Evolutionary conservation across 2,888 invertebrate species (phyloP), one percentile per base, ranked within the genome.

Genomic region (Heliconius charithonia): DNA sequence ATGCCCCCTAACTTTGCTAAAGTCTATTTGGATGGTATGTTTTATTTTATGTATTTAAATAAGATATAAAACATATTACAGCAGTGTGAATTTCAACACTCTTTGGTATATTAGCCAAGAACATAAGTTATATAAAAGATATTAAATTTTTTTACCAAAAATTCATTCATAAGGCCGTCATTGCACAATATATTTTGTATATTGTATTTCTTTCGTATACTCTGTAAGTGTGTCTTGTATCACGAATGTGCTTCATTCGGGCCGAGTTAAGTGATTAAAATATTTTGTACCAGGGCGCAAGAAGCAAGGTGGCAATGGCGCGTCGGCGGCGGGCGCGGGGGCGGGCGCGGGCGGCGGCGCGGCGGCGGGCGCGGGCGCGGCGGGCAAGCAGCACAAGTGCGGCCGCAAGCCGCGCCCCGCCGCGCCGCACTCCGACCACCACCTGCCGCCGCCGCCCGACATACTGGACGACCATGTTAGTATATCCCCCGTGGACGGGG

Each of bases 361-460:
- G 63, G 27, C 27, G 2, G 74, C 63, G 45, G 83, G 80, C 62
- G 69, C 75, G 70, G 79, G 70, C 76, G 79, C 74, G 83, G 82
- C 87, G 86, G 81, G 86, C 82, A 90, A 91, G 83, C 91, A 92
- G 88, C 93, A 92, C 90, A 93, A 95, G 89, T 89, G 95, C 86
- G 84, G 92, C 84, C 93, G 95, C 85, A 95, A 94, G 85, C 92
- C 92, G 84, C 91, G 93, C 81, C 85, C 87, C 82, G 91, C 91
- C 83, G 91, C 92, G 79, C 89, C 91, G 13, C 91, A 91, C 87
- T 88, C 92, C 85, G 94, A 94, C 92, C 92, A 95, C 89, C 92
- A 95, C 90, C 90, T 93, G 86, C 94, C 93, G 86, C 94, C 93
- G 86, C 94, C 93, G 91, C 93, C 92, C 4, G 94, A 94, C 85